Evolutionary conservation across 2,113 vertebrate species (phyloP), one percentile per base, ranked within the genome.

Genomic region (Plestiodon gilberti): DNA sequence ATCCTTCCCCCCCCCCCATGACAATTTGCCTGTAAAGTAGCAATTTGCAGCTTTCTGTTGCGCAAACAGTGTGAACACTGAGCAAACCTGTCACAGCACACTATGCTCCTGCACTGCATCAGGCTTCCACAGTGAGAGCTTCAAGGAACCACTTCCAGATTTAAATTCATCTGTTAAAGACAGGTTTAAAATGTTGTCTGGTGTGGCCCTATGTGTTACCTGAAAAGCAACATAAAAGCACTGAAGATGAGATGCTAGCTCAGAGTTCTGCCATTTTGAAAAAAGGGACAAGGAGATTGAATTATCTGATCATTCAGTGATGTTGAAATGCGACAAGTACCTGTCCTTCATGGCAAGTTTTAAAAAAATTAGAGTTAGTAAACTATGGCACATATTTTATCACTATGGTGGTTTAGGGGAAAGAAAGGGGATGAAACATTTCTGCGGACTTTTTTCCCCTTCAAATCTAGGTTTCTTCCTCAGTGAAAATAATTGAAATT

Each of bases 401-500:
- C 8, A 81, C 28, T 75, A 81, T 71, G 57, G 9, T 6, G 28
- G 48, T 86, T 65, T 2, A 4, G 43, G 43, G 33, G 14, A 80
- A 23, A 80, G 35, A 71, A 59, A 38, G 10, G 13, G 48, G 52
- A 30, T 15, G 0, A 17, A 48, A 78, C 70, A 23, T 7, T 25
- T 70, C 25, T 74, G 0, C 81, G 10, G 38, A 9, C 18, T 70
- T 70, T 40, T 87, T 73, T 75, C 77, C 64, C 82, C 64, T n/a
- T 64, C 75, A 81, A 30, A 48, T 48, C 40, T 75, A 23, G 4
- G 25, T 57, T 88, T 40, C 23, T 67, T 13, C 28, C 43, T 86
- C 57, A 77, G 57, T 84, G 81, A 84, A 52, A 52, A 55, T 84
- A 82, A 77, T 80, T 88, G 57, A 86, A 89, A 81, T 23, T 48